Evolutionary conservation across 2,888 invertebrate genomes (phyloP).

Genomic region (Diabrotica balteata): DNA sequence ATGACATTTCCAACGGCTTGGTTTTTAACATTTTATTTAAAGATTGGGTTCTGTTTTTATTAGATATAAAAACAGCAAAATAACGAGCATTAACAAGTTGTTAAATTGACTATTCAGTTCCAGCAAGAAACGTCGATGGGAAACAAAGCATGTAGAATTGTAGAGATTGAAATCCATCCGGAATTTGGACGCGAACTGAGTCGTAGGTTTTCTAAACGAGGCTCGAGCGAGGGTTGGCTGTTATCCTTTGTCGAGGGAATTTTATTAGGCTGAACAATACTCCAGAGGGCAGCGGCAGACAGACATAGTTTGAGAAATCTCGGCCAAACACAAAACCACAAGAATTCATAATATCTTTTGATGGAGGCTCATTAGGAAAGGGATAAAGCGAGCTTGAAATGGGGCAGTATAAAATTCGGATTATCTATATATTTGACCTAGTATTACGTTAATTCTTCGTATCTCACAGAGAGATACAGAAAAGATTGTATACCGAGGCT

Average conservation of each 20-base stretch:
- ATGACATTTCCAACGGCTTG: too few species aligned
- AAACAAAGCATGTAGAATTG: background rate
- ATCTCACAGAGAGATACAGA: too few species aligned
- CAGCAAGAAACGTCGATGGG: background rate
- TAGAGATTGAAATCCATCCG: constrained; percentile 8
- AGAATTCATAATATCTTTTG: constrained; percentile 13
- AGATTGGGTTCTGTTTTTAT: too few species aligned
- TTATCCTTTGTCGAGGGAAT: constrained; percentile 28
- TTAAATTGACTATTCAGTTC: too few species aligned
- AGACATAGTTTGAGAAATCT: constrained; percentile 13
- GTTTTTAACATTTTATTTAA: too few species aligned
- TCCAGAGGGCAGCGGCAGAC: constrained; percentile 10
- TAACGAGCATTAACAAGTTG: too few species aligned
- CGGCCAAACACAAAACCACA: constrained; percentile 16
- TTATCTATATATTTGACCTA: too few species aligned
- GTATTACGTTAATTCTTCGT: too few species aligned
- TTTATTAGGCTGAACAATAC: constrained; percentile 21
- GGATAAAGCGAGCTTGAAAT: background rate
- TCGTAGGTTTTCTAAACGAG: too few species aligned
- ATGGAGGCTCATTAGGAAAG: background rate
- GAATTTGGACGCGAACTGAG: constrained; percentile 2
- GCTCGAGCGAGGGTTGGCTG: constrained; percentile 7
- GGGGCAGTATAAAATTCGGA: too few species aligned
- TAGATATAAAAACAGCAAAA: too few species aligned
- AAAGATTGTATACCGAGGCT: too few species aligned